Conservation (phyloP, 2,888 invertebrate genomes). For the Diploptera punctata region DNA sequence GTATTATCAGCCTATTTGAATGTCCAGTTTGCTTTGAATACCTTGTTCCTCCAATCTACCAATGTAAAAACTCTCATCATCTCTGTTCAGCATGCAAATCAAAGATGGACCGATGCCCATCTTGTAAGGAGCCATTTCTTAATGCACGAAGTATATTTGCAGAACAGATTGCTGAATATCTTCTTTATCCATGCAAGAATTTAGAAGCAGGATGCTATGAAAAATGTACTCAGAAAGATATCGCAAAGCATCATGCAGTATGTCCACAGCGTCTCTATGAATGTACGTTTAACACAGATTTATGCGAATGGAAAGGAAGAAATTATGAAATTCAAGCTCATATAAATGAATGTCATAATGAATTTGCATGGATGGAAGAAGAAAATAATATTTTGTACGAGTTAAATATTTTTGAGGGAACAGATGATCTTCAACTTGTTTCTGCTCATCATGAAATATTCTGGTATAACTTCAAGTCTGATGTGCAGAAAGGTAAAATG, state of each 20-base stretch:
- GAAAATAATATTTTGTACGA: constrained; percentile 2
- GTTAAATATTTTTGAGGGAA: not conserved
- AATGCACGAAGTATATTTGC: constrained; percentile 2
- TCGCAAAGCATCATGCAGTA: not conserved
- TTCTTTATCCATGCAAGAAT: constrained; percentile 10
- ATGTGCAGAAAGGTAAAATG: not conserved
- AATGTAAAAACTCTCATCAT: constrained; percentile 12
- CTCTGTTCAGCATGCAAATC: not conserved
- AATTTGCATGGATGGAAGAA: not conserved
- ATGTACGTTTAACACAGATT: not conserved
- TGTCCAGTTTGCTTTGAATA: constrained; percentile 16
- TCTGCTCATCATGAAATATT: constrained; percentile 5
- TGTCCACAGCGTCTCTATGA: constrained; percentile 14
- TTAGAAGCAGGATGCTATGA: not conserved
- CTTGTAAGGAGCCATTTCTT: not conserved
- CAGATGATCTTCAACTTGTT: constrained; percentile 1
- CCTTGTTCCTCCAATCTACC: not conserved
- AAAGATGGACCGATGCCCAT: not conserved
- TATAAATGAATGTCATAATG: not conserved
- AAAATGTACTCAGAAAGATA: not conserved
- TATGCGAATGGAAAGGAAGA: not conserved
- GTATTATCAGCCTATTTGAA: constrained; percentile 14
- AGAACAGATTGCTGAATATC: constrained; percentile 5
- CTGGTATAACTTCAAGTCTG: constrained; percentile 14
- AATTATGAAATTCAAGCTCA: not conserved